Conservation (phyloP, 2,797 vertebrate species). For the Borostomias antarcticus region DNA sequence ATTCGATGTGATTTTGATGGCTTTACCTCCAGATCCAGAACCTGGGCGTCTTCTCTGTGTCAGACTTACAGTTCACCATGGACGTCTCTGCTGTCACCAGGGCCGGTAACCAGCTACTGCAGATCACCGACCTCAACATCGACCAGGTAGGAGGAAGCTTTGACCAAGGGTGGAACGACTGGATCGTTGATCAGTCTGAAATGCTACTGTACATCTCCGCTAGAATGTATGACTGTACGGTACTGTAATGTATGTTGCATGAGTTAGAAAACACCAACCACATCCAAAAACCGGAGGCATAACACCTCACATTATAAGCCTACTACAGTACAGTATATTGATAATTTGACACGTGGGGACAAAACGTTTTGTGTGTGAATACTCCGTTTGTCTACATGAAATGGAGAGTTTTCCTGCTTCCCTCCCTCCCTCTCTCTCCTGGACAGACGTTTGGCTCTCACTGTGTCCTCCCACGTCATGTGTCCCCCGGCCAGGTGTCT, state of each 20-base stretch:
- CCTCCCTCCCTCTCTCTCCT: conserved; percentile 12
- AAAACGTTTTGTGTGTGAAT: background rate
- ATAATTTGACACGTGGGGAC: background rate
- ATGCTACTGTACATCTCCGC: background rate
- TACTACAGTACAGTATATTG: background rate
- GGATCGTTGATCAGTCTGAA: background rate
- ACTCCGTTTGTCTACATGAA: no score
- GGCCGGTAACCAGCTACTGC: conserved; percentile 80
- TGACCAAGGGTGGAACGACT: no score
- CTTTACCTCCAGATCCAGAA: conserved; percentile 85
- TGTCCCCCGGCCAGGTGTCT: conserved; percentile 22
- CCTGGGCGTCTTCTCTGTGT: conserved; percentile 83
- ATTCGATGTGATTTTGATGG: background rate
- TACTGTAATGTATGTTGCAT: background rate
- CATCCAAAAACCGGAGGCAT: no score
- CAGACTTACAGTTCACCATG: conserved; percentile 76
- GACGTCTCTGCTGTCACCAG: conserved; percentile 81
- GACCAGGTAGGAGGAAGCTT: no score
- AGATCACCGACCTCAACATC: conserved; percentile 70
- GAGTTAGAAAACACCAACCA: background rate
- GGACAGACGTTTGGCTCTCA: conserved; percentile 52
- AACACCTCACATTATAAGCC: background rate
- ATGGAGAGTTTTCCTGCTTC: background rate
- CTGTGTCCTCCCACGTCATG: conserved; percentile 55
- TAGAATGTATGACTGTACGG: no score